Evolutionary conservation across 2,888 invertebrate species (phyloP), one percentile per base, ranked within the genome.

Genomic region (Nebria salina): DNA sequence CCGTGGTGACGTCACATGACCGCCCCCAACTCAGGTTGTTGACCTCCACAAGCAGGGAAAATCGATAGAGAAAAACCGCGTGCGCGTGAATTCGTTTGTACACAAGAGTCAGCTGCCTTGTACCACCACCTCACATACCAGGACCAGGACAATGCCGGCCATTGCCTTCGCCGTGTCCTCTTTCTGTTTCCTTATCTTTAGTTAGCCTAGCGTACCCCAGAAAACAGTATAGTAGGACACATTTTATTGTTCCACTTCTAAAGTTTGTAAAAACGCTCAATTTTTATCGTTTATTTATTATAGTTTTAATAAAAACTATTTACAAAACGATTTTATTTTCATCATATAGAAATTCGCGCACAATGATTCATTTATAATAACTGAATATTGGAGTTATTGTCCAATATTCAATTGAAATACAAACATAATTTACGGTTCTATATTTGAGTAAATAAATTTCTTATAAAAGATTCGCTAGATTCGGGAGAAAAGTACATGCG

Each of bases 11-110:
- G 73, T 73, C 73, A 73, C 73, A 73, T n/a, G 43, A 13, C 70
- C 73, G 43, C 73, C 73, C 73, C 73, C 73, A 43, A 73, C 73
- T n/a, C 11, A 41, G 73, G 73, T 73, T 41, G 42, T 73, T 73
- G 73, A 73, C 41, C 73, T 73, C 43, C 11, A 41, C 42, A 15
- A 20, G 42, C 70, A 15, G 15, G 70, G 70, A 70, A 70, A 70
- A 70, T 70, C 70, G 70, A 70, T 70, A 25, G 25, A 6, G 70
- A 54, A 70, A 15, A 26, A 70, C 70, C 70, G 70, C 70, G 43
- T 73, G 73, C 73, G 73, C 41, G 13, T 41, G 15, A 7, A 26
- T 73, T 15, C 15, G 43, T 41, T 15, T 41, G 20, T 34, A 43
- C 43, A 73, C 73, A 41, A 15, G 42, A 73, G 41, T 73, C 73